Percentiles rank a stretch among this genome's conserved stretches.
Evolutionary conservation across 2,888 invertebrate species (phyloP).

Genomic region (Mylabris sibirica): DNA sequence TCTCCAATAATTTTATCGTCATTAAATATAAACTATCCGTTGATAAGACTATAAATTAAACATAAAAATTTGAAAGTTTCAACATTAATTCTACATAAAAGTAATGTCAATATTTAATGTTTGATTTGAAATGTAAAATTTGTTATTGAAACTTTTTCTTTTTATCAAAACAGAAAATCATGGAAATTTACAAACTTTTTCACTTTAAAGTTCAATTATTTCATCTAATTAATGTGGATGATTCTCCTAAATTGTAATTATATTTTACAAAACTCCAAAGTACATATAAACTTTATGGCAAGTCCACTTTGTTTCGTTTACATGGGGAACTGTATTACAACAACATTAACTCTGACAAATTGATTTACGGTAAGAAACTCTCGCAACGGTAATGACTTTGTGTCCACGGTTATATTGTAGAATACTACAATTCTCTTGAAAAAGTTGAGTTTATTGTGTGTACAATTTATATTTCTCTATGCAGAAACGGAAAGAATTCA

Average conservation of each 20-base stretch:
- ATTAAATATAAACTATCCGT: background rate
- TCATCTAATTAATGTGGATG: background rate
- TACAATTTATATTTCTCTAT: slow-evolving; percentile 9
- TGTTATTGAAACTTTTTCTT: background rate
- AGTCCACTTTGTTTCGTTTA: slow-evolving; percentile 15
- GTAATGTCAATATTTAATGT: slow-evolving; percentile 1
- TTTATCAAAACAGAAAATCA: background rate
- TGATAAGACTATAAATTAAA: slow-evolving; percentile 7
- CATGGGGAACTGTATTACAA: slow-evolving; percentile 14
- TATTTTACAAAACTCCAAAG: background rate
- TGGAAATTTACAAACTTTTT: background rate
- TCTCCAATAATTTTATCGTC: background rate
- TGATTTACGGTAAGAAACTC: slow-evolving; percentile 17
- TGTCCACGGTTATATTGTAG: slow-evolving; percentile 11
- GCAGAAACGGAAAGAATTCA: slow-evolving; percentile 4
- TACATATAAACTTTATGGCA: slow-evolving; percentile 15
- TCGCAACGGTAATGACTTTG: slow-evolving; percentile 15
- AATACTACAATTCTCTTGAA: background rate
- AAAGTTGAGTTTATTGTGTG: background rate
- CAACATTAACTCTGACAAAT: slow-evolving; percentile 18
- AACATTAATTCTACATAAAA: background rate
- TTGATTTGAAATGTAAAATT: background rate
- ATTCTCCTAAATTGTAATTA: background rate
- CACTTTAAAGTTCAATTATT: slow-evolving; percentile 9
- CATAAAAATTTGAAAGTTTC: background rate